These are phyloP conservation scores for Drosophila imparisetae DNA, from an alignment of 2,888 invertebrate genomes.

Conservation along the genomic window DNA sequence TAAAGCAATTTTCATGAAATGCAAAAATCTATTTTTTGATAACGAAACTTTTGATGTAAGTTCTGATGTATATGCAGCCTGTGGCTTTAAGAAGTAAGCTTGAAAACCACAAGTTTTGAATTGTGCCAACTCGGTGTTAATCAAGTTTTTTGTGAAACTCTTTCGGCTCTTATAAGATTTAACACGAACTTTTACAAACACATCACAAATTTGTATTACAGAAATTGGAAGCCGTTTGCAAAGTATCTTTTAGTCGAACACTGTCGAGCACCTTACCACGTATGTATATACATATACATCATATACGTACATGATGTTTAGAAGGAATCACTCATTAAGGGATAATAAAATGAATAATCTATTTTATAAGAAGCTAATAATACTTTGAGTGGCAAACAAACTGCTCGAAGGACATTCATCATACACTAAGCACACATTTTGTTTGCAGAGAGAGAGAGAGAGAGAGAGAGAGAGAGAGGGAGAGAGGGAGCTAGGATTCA, in stretches of 20 bases:
- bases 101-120: no score
- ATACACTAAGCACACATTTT: neutral
- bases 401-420: neutral
- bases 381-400: slow-evolving; percentile 2
- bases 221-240: neutral
- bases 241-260: neutral
- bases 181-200: no score
- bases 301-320: neutral
- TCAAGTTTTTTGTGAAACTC: no score
- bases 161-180: no score
- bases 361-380: neutral
- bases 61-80: neutral
- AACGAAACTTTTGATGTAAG: neutral
- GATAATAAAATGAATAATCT: neutral
- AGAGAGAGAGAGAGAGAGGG: neutral
- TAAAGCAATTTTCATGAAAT: neutral
- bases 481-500: neutral
- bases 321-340: neutral
- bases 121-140: no score
- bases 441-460: neutral
- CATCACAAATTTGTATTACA: neutral
- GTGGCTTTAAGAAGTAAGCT: no score
- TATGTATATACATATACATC: neutral
- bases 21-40: neutral
- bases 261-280: no score